Conservation (phyloP, 2,888 invertebrate species). For the Agriopis marginaria region DNA sequence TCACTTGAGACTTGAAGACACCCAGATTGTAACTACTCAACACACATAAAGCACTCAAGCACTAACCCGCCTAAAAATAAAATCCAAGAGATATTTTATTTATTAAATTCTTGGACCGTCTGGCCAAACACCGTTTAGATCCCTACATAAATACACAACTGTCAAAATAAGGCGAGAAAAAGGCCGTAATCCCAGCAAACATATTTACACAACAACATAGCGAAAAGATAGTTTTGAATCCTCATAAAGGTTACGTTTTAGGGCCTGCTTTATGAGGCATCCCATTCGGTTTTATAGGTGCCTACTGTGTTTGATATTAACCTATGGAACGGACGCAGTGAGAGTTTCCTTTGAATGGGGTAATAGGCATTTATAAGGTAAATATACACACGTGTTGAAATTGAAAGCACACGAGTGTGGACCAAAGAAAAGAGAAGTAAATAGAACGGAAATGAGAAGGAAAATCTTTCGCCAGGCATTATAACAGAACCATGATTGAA, state of each 20-base stretch:
- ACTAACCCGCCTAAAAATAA: neutral
- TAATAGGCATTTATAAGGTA: neutral
- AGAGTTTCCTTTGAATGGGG: conserved; percentile 4
- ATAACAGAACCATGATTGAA: too few species aligned
- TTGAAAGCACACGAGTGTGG: too few species aligned
- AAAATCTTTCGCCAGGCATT: too few species aligned
- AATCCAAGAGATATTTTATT: conserved; percentile 5
- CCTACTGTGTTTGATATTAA: conserved; percentile 41
- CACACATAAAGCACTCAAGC: neutral
- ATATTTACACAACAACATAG: conserved; percentile 24
- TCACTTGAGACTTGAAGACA: neutral
- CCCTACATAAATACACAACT: conserved; percentile 19
- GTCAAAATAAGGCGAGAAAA: conserved; percentile 20
- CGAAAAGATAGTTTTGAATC: conserved; percentile 43
- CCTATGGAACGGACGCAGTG: conserved; percentile 24
- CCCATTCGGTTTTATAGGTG: conserved; percentile 40
- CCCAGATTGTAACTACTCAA: neutral
- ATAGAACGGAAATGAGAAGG: too few species aligned
- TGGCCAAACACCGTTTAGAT: conserved; percentile 7
- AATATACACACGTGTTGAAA: too few species aligned
- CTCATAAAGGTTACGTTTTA: conserved; percentile 33
- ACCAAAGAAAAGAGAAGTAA: too few species aligned
- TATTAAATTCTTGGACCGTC: conserved; percentile 11
- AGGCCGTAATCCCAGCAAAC: conserved; percentile 21
- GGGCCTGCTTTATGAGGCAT: conserved; percentile 41